A percentile compares a stretch with the other conserved stretches of the same genome.
phyloP scores from a whole-genome alignment of 2,797 vertebrate genomes.

The Clarias laeviceps region DNA sequence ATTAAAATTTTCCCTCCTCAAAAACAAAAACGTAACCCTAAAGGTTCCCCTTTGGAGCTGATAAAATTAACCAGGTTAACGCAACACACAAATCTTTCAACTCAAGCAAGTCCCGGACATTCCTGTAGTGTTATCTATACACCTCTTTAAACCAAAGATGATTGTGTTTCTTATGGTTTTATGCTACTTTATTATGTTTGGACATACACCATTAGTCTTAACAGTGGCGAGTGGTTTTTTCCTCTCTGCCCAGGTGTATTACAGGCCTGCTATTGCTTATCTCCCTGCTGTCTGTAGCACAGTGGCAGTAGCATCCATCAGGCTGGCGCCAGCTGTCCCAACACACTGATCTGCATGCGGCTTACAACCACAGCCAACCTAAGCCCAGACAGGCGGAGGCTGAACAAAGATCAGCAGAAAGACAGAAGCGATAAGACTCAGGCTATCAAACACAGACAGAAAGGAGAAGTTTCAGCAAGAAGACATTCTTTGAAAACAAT shows the following conservation, averaged over 20 bases:
- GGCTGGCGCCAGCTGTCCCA: constrained; percentile 49
- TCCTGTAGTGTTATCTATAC: background rate
- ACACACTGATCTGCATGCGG: constrained; percentile 55
- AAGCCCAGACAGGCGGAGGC: constrained; percentile 34
- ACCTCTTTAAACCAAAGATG: background rate
- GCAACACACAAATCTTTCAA: background rate
- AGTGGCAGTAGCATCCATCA: constrained; percentile 51
- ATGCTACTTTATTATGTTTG: background rate
- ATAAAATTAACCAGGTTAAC: background rate
- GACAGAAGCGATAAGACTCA: constrained; percentile 41
- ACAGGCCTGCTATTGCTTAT: constrained; percentile 47
- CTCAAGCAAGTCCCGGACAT: background rate
- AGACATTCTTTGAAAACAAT: background rate
- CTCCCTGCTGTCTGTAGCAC: constrained; percentile 45
- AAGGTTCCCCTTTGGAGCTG: background rate
- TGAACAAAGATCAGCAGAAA: constrained; percentile 50
- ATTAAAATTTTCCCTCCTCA: background rate
- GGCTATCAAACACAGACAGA: constrained; percentile 11
- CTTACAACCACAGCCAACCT: constrained; percentile 32
- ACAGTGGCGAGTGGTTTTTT: constrained; percentile 23
- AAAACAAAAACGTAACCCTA: background rate
- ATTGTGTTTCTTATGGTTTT: background rate
- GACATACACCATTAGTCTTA: constrained; percentile 9
- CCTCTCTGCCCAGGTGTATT: constrained; percentile 17
- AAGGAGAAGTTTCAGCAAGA: constrained; percentile 23